A percentile compares a stretch with the other conserved stretches of the same genome.
Evolutionary conservation across 2,113 vertebrate genomes (phyloP).

Genomic region (Notiomystis cincta): DNA sequence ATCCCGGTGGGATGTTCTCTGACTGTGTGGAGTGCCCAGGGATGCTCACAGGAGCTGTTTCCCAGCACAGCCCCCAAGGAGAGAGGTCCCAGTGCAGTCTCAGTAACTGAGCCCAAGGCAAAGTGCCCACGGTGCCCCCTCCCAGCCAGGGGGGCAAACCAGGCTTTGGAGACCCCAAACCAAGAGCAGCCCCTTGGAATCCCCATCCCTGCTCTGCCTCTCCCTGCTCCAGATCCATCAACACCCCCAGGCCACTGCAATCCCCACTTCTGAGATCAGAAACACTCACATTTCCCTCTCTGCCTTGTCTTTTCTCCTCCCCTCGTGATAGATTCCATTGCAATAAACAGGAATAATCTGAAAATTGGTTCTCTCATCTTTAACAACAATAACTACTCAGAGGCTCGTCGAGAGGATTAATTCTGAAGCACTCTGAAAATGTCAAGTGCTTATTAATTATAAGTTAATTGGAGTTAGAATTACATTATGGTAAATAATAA

Average conservation of each 20-base stretch:
- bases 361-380: conserved; percentile 49
- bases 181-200: not conserved
- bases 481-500: conserved; percentile 58
- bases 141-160: not conserved
- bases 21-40: fast-evolving
- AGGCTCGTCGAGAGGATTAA: conserved; percentile 6
- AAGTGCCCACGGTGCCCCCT: fast-evolving
- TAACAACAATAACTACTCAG: conserved; percentile 34
- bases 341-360: conserved; percentile 38
- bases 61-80: not conserved
- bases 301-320: not conserved
- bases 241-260: fast-evolving
- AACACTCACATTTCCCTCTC: not conserved
- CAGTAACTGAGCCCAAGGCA: fast-evolving
- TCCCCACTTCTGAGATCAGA: not conserved
- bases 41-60: fast-evolving
- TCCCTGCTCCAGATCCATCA: too few species aligned
- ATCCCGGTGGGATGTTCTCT: fast-evolving
- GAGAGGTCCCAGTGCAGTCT: fast-evolving
- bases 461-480: conserved; percentile 55
- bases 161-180: not conserved
- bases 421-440: conserved; percentile 1
- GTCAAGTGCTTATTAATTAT: conserved; percentile 65
- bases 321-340: not conserved
- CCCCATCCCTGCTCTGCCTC: too few species aligned